Evolutionary conservation across 2,797 vertebrate species (phyloP).

Genomic region (Phyllotis vaccarum): DNA sequence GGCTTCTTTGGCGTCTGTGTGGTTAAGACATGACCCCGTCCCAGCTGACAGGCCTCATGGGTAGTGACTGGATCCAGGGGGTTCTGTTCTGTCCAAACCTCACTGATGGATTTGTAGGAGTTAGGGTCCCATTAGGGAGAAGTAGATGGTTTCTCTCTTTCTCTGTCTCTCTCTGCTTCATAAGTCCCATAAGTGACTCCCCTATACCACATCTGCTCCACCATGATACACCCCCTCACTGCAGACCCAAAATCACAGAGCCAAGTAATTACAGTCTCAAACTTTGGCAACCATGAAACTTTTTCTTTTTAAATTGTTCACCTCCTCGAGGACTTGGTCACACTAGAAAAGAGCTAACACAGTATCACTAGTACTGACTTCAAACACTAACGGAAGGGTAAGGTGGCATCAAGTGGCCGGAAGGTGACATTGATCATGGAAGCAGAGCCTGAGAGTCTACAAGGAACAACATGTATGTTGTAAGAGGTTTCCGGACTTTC

Average conservation of each 20-base stretch:
- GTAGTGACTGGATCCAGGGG: neutral
- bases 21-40: neutral
- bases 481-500: no score
- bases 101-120: neutral
- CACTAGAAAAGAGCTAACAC: neutral
- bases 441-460: neutral
- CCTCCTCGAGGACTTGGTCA: neutral
- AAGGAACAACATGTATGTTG: fast-evolving
- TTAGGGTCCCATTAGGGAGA: neutral
- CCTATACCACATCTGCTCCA: neutral
- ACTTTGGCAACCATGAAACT: neutral
- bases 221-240: neutral
- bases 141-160: no score
- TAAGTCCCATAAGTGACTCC: neutral
- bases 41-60: neutral
- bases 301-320: neutral
- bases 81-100: neutral
- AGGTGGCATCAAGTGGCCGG: neutral
- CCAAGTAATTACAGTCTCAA: neutral
- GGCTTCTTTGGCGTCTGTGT: neutral
- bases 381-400: neutral
- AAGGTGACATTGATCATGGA: neutral
- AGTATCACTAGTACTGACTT: neutral
- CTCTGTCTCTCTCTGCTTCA: neutral
- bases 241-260: neutral